Evolutionary conservation across 2,888 invertebrate species (phyloP).

Genomic region (Aphodius sticticus): DNA sequence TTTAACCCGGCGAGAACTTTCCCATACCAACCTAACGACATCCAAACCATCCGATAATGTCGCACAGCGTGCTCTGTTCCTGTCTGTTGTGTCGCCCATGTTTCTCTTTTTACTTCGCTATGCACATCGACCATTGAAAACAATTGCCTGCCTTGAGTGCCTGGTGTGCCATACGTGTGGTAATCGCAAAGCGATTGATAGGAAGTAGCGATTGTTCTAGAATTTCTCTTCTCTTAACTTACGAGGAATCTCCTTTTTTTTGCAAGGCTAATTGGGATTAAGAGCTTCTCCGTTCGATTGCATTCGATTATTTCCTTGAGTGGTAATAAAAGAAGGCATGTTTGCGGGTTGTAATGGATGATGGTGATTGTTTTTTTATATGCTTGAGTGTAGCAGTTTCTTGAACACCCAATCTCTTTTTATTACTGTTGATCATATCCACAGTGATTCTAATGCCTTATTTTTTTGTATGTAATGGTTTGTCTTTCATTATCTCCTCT

Average conservation of each 20-base stretch:
- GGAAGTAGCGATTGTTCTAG: neutral
- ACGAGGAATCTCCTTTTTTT: neutral
- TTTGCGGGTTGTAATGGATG: too few relatives aligned
- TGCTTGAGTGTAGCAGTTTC: too few relatives aligned
- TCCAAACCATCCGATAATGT: neutral
- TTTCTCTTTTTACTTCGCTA: neutral
- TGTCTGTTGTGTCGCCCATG: neutral
- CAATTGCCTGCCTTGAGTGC: neutral
- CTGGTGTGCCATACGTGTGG: neutral
- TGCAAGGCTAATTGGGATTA: neutral
- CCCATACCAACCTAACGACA: neutral
- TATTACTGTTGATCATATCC: too few relatives aligned
- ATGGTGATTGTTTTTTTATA: too few relatives aligned
- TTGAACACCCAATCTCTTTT: too few relatives aligned
- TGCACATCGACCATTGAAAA: neutral
- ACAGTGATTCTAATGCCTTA: too few relatives aligned
- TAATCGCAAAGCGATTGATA: neutral
- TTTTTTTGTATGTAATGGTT: too few relatives aligned
- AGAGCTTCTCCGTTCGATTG: neutral
- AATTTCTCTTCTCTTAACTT: neutral
- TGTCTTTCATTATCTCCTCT: too few relatives aligned
- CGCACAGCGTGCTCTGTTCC: neutral
- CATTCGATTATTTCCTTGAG: too few relatives aligned
- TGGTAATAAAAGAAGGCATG: too few relatives aligned
- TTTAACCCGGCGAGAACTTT: neutral